Base-by-base conservation (phyloP, 2,113 vertebrate genomes). In the Antechinus flavipes region DNA sequence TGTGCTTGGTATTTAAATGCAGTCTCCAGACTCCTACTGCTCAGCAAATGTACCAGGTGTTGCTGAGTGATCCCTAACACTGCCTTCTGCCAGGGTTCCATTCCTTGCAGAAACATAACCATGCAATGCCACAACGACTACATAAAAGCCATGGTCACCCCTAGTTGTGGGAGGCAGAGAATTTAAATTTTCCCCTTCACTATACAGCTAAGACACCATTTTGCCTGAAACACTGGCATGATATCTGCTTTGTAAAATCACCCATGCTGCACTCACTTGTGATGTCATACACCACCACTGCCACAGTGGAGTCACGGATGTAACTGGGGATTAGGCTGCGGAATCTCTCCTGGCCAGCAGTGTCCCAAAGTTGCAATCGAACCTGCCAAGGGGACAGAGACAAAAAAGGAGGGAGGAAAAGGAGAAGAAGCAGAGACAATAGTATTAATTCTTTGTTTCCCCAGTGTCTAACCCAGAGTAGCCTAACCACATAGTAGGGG, bases 271-370 rank as follows among this genome's bases (percentile, higher is more conserved):
- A 98, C 99, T 99, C 97, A 99, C 99, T 99, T 97, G 99, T 99
- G 93, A 99, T 99, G 97, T 99, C 99, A 0, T 99, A 99, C 95
- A 99, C 99, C 97, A 99, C 99, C 97, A 99, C 99, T 0, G 99
- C 99, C 97, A 99, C 99, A 0, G 99, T 99, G 97, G 99, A 99
- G 98, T 99, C 99, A 27, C 99, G 99, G 97, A 99, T 99, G 97
- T 99, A 99, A 98, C 99, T 99, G 97, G 99, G 99, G 94, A 99
- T 99, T 98, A 99, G 99, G 98, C 99, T 99, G 97, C 99, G 99
- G 98, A 99, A 99, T 94, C 99, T 98, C 98, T 99, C 99, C 97
- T 99, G 99, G 95, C 99, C 99, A 0, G 99, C 99, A 0, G 99
- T 99, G 98, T 99, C 99, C 99, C 99, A 99, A 91, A 99, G 99